A percentile compares a stretch with the other conserved stretches of the same genome.
Evolutionary conservation across 2,888 invertebrate species (phyloP).

Genomic region (Thysanoteuthis rhombus): DNA sequence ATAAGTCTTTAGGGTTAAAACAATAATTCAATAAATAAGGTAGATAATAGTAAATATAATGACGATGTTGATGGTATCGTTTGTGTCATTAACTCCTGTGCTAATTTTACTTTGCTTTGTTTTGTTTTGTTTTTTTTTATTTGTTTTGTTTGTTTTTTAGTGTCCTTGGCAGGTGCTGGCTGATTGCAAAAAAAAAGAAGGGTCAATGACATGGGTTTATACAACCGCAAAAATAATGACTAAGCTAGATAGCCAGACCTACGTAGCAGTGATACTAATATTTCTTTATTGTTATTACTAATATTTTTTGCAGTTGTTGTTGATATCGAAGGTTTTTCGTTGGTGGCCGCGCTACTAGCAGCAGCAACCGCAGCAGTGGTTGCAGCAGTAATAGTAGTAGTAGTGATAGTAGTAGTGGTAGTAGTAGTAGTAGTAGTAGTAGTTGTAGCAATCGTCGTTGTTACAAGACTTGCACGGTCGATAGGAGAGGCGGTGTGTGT

Average conservation of each 20-base stretch:
- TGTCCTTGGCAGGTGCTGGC: not conserved
- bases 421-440: constrained; percentile 24
- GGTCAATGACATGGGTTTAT: not conserved
- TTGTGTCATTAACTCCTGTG: not conserved
- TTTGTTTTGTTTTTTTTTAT: too few relatives aligned
- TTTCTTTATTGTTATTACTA: not conserved
- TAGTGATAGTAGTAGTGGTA: not conserved
- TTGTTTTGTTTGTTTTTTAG: not conserved
- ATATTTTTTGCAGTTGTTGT: not conserved
- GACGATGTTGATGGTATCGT: not conserved
- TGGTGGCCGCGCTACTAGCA: constrained; percentile 16
- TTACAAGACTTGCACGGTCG: not conserved
- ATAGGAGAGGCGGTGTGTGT: not conserved
- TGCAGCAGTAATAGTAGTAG: constrained; percentile 25
- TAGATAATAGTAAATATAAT: not conserved
- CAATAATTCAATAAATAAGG: not conserved
- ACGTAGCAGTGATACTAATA: not conserved
- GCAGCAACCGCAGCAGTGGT: constrained; percentile 29
- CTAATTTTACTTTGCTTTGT: too few relatives aligned
- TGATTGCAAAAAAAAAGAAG: not conserved
- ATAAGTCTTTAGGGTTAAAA: not conserved
- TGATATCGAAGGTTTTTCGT: not conserved
- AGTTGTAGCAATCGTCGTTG: not conserved
- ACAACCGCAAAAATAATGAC: not conserved
- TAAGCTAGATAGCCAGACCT: not conserved